phyloP scores from a whole-genome alignment of 2,113 vertebrate genomes.

The Petromus typicus region DNA sequence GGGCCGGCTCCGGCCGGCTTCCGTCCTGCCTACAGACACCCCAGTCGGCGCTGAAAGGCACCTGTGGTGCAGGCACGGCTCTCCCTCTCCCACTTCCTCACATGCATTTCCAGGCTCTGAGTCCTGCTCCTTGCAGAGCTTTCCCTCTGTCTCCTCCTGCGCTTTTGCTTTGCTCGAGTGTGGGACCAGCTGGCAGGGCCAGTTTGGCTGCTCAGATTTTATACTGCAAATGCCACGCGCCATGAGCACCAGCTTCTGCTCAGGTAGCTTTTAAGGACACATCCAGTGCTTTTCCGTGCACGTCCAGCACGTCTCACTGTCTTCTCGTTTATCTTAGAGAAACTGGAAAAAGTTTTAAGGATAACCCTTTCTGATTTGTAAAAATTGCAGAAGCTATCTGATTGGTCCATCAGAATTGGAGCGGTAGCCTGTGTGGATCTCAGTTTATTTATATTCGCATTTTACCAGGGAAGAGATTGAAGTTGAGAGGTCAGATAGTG shows the following conservation, averaged over 20 bases:
- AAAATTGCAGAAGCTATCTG: not conserved
- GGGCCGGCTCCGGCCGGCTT: not conserved
- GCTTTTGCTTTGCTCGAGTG: not conserved
- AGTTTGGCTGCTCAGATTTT: not conserved
- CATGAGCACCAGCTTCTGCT: not conserved
- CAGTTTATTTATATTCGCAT: not conserved
- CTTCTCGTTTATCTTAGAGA: not conserved
- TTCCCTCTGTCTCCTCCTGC: not conserved
- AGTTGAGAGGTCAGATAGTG: not conserved
- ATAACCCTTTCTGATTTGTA: not conserved
- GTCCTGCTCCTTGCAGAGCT: not conserved
- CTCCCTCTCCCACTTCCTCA: too few relatives aligned
- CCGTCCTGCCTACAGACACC: constrained; percentile 47
- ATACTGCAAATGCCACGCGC: not conserved
- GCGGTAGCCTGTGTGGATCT: not conserved
- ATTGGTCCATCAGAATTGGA: not conserved
- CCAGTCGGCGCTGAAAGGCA: not conserved
- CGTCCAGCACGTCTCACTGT: not conserved
- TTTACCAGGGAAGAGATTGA: not conserved
- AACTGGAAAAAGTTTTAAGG: not conserved
- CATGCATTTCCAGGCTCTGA: too few relatives aligned
- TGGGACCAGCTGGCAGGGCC: not conserved
- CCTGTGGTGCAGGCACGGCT: not conserved
- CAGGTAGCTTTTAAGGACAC: not conserved
- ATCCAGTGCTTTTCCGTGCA: not conserved